Conservation (phyloP, 1,140 invertebrate species). For the Pseudomyrmex sp. region DNA sequence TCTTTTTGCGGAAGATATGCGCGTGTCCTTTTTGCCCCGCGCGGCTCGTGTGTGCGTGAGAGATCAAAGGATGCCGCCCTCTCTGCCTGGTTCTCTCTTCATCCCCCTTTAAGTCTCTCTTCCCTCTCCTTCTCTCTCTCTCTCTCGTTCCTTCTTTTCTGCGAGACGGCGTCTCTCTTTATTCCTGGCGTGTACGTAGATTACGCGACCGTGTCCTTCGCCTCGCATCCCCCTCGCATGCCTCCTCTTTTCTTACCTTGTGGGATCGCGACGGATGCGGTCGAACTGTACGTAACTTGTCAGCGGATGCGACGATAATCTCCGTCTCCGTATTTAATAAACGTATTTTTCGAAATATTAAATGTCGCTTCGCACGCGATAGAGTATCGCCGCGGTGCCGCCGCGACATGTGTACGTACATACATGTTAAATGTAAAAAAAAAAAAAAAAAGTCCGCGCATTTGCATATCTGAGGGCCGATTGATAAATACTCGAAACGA, state of each 20-base stretch:
- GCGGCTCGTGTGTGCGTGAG: slow-evolving; percentile 58
- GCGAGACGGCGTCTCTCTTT: slow-evolving; percentile 45
- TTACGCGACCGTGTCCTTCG: slow-evolving; percentile 65
- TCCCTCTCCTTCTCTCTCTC: neutral
- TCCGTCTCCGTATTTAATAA: slow-evolving; percentile 29
- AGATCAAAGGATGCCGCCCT: slow-evolving; percentile 74
- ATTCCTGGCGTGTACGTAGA: slow-evolving; percentile 64
- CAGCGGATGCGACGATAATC: slow-evolving; percentile 49
- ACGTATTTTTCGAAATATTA: slow-evolving; percentile 16
- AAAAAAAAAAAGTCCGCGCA: too few species aligned
- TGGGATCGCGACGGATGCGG: neutral
- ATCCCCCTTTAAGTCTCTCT: slow-evolving; percentile 10
- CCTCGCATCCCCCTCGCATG: neutral
- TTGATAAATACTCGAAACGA: too few species aligned
- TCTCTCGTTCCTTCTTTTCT: slow-evolving; percentile 15
- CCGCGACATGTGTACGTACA: neutral
- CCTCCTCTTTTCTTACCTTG: slow-evolving; percentile 4
- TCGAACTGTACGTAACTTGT: slow-evolving; percentile 51
- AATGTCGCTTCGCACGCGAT: neutral
- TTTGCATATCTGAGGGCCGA: too few species aligned
- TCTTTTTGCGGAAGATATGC: slow-evolving; percentile 72
- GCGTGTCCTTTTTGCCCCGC: slow-evolving; percentile 70
- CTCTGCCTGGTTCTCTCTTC: slow-evolving; percentile 53
- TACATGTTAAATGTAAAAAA: too few species aligned
- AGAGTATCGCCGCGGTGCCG: neutral